Evolutionary conservation across 2,888 invertebrate species (phyloP).

Genomic region (Tetragonula carbonaria): DNA sequence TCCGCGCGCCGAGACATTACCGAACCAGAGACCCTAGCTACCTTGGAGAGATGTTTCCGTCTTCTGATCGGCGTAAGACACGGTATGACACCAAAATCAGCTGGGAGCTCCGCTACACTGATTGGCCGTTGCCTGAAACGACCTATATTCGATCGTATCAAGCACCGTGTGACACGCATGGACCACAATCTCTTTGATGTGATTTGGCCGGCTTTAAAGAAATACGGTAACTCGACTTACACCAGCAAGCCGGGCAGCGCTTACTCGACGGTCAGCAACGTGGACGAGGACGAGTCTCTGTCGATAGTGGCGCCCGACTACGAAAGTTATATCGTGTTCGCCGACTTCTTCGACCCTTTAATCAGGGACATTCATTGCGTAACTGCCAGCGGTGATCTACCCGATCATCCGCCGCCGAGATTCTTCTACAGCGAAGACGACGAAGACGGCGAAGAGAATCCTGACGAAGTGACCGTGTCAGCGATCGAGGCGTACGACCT

Average conservation of each 20-base stretch:
- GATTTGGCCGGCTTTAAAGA: conserved; percentile 95
- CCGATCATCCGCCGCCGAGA: conserved; percentile 87
- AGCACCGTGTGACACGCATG: conserved; percentile 90
- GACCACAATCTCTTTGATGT: conserved; percentile 95
- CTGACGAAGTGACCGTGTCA: conserved; percentile 62
- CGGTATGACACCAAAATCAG: conserved; percentile 86
- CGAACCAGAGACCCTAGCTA: conserved; percentile 89
- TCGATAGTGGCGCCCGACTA: conserved; percentile 94
- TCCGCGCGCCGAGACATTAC: conserved; percentile 90
- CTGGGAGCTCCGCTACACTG: conserved; percentile 86
- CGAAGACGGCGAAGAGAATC: conserved; percentile 46
- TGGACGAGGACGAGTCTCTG: conserved; percentile 87
- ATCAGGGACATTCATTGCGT: conserved; percentile 92
- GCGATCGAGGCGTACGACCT: conserved; percentile 85
- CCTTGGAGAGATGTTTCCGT: conserved; percentile 91
- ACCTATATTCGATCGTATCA: conserved; percentile 90
- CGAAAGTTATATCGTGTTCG: conserved; percentile 93
- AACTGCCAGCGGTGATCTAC: conserved; percentile 87
- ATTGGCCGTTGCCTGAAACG: conserved; percentile 91
- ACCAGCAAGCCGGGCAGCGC: conserved; percentile 85
- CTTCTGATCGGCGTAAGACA: conserved; percentile 86
- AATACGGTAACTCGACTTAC: conserved; percentile 85
- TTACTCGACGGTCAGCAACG: conserved; percentile 45
- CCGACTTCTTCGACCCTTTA: conserved; percentile 92
- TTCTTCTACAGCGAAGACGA: conserved; percentile 74